phyloP scores from a whole-genome alignment of 2,888 invertebrate genomes.

The Apodemia duryi region DNA sequence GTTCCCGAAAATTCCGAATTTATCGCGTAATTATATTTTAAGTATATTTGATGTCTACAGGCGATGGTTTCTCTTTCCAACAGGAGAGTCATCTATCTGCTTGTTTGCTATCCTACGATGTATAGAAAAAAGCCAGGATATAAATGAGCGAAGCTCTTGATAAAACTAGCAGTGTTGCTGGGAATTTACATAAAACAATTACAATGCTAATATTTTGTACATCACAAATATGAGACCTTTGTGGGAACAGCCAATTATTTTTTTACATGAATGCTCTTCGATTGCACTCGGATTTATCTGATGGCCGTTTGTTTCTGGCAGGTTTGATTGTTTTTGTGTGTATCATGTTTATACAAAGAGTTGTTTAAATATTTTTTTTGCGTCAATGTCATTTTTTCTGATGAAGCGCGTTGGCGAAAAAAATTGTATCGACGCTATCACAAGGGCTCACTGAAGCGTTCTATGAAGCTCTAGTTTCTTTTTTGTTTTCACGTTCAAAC shows the following conservation, averaged over 20 bases:
- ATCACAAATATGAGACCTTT: slow-evolving; percentile 38
- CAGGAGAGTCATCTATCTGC: no score
- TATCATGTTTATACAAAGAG: slow-evolving; percentile 14
- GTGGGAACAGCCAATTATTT: slow-evolving; percentile 65
- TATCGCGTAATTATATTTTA: no score
- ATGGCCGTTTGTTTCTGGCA: slow-evolving; percentile 51
- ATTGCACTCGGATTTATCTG: slow-evolving; percentile 60
- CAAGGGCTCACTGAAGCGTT: slow-evolving; percentile 27
- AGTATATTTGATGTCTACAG: no score
- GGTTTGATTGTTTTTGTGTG: slow-evolving; percentile 40
- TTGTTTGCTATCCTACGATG: no score
- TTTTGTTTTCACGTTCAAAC: slow-evolving; percentile 22
- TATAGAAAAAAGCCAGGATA: no score
- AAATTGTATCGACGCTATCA: slow-evolving; percentile 29
- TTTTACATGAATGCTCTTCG: slow-evolving; percentile 63
- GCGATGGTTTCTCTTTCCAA: no score
- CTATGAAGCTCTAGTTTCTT: slow-evolving; percentile 22
- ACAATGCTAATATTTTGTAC: not conserved
- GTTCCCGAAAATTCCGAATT: no score
- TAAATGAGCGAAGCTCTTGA: no score
- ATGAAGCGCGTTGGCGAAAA: slow-evolving; percentile 27
- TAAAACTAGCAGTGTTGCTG: no score
- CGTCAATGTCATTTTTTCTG: slow-evolving; percentile 22
- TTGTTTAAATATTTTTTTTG: slow-evolving; percentile 3
- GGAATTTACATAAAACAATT: no score